phyloP scores from a whole-genome alignment of 2,797 vertebrate species.

The Okamejei kenojei region DNA sequence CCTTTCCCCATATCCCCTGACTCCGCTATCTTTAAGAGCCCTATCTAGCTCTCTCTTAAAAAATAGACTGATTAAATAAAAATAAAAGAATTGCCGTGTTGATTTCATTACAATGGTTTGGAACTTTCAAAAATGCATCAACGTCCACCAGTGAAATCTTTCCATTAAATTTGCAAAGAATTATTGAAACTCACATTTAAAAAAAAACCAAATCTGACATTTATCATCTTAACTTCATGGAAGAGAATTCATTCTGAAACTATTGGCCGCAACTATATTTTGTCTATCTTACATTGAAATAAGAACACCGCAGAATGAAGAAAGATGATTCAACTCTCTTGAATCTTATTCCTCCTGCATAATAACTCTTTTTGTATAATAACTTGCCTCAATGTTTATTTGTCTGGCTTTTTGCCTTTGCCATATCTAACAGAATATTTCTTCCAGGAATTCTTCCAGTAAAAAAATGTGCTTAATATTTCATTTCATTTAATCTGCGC shows the following conservation, averaged over 20 bases:
- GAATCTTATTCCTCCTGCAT: not conserved
- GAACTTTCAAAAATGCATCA: not conserved
- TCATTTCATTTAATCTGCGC: not conserved
- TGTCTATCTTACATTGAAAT: not conserved
- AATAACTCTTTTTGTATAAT: not conserved
- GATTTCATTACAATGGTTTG: not conserved
- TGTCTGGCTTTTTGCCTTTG: not conserved
- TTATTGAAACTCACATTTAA: not conserved
- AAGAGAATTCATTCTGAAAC: constrained; percentile 16
- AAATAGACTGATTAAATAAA: not conserved
- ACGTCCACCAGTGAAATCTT: not conserved
- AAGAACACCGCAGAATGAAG: not conserved
- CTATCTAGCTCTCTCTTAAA: too few species aligned
- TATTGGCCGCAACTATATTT: not conserved
- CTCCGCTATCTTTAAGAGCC: too few species aligned
- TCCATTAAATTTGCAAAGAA: not conserved
- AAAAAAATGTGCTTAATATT: not conserved
- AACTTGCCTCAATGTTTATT: not conserved
- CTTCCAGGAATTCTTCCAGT: not conserved
- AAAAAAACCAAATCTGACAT: not conserved
- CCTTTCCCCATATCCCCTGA: too few species aligned
- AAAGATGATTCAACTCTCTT: not conserved
- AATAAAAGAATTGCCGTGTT: not conserved
- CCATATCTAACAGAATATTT: not conserved
- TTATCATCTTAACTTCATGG: not conserved